Conservation (phyloP, 2,888 invertebrate species). For the Acronicta aceris region DNA sequence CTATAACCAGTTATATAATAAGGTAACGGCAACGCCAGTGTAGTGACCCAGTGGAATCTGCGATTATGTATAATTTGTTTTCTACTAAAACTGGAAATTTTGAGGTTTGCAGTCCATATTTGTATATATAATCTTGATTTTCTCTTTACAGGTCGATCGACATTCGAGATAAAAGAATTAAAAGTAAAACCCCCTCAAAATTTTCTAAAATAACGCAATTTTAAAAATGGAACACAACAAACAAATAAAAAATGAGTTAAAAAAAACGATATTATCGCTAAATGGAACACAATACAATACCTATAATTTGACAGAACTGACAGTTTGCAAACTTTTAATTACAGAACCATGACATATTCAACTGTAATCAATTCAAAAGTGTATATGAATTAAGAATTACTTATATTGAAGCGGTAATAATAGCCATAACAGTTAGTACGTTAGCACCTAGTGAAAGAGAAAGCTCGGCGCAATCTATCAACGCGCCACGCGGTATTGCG, state of each 20-base stretch:
- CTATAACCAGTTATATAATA: conserved; percentile 34
- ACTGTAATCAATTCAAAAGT: neutral
- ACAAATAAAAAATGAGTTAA: no score
- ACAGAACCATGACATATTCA: neutral
- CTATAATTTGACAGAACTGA: no score
- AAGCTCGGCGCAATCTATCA: conserved; percentile 70
- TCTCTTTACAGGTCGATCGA: conserved; percentile 17
- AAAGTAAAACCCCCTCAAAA: no score
- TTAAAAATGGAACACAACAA: no score
- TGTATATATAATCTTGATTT: conserved; percentile 22
- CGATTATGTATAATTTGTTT: conserved; percentile 33
- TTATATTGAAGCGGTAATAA: conserved; percentile 10
- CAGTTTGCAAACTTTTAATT: neutral
- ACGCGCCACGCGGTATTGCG: conserved; percentile 53
- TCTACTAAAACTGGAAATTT: conserved; percentile 28
- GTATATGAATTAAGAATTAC: conserved; percentile 8
- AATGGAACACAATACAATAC: no score
- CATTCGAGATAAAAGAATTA: neutral
- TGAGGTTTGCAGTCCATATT: conserved; percentile 14
- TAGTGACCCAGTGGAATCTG: conserved; percentile 35
- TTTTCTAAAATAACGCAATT: no score
- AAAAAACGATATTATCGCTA: no score
- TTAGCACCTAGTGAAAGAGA: conserved; percentile 65
- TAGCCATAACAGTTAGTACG: conserved; percentile 7
- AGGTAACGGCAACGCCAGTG: conserved; percentile 4